phyloP scores from a whole-genome alignment of 2,797 vertebrate species.

The Danio tinwini region DNA sequence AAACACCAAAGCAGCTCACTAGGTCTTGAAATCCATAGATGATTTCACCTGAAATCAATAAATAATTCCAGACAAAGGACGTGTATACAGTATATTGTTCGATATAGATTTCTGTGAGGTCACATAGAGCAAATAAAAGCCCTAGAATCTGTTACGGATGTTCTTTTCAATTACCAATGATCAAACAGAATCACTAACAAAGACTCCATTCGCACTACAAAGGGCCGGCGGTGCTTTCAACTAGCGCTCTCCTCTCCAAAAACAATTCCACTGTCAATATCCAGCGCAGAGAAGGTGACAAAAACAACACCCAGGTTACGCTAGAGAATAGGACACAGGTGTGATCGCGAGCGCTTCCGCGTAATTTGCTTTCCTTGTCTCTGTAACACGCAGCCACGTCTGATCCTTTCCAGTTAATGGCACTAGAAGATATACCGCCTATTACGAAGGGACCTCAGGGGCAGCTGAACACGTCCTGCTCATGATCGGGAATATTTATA shows the following conservation, averaged over 20 bases:
- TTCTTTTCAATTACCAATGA: slow-evolving; percentile 24
- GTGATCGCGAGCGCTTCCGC: not conserved
- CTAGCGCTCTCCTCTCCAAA: not conserved
- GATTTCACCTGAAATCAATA: not conserved
- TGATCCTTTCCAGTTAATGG: slow-evolving; percentile 21
- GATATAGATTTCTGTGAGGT: not conserved
- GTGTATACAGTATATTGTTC: not conserved
- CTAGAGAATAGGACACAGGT: slow-evolving; percentile 36
- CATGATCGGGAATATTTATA: slow-evolving; percentile 77
- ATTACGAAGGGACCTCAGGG: slow-evolving; percentile 35
- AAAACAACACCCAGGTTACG: slow-evolving; percentile 6
- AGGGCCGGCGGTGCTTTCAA: slow-evolving; percentile 12
- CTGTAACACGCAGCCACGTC: slow-evolving; percentile 13
- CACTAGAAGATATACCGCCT: slow-evolving; percentile 33
- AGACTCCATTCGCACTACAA: slow-evolving; percentile 19
- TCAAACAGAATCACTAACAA: slow-evolving; percentile 37
- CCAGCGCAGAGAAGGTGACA: slow-evolving; percentile 34
- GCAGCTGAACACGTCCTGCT: slow-evolving; percentile 60
- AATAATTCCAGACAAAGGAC: not conserved
- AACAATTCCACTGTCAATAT: slow-evolving; percentile 40
- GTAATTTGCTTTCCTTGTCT: slow-evolving; percentile 5
- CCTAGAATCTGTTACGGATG: not conserved
- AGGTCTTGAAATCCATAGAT: not conserved
- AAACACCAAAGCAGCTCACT: not conserved
- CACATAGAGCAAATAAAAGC: not conserved